These are phyloP conservation scores for Chanos chanos DNA, from an alignment of 2,797 vertebrate genomes.

Conservation along the genomic window DNA sequence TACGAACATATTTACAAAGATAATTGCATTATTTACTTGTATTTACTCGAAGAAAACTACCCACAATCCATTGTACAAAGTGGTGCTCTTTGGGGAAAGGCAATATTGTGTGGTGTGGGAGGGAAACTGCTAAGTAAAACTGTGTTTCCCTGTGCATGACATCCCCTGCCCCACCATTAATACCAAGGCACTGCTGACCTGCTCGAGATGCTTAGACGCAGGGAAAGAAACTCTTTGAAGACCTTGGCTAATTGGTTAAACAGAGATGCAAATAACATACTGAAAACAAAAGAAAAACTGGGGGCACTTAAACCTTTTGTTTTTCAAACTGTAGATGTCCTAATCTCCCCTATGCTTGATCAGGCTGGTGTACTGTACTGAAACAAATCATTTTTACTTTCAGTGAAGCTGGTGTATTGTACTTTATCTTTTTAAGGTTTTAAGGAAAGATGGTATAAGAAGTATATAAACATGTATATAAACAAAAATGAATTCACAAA, in stretches of 20 bases:
- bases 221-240: conserved; percentile 33
- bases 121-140: conserved; percentile 35
- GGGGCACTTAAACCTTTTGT: conserved; percentile 27
- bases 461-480: too few species aligned
- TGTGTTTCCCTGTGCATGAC: conserved; percentile 3
- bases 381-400: too few species aligned
- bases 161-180: conserved; percentile 20
- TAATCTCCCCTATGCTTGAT: conserved; percentile 34
- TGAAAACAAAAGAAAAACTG: conserved; percentile 27
- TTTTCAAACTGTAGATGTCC: conserved; percentile 18
- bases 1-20: conserved; percentile 25
- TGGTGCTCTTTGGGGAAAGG: conserved; percentile 30
- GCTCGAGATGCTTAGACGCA: conserved; percentile 27
- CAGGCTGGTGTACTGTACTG: too few species aligned
- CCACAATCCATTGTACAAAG: conserved; percentile 31
- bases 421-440: too few species aligned
- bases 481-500: too few species aligned
- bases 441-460: too few species aligned
- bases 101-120: conserved; percentile 20
- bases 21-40: conserved; percentile 45
- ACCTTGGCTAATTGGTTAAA: conserved; percentile 36
- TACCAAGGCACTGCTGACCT: conserved; percentile 15
- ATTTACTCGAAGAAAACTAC: conserved; percentile 22
- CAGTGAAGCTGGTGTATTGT: too few species aligned
- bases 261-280: conserved; percentile 44